These are phyloP conservation scores for Eupsilia transversa DNA, from an alignment of 2,888 invertebrate species.

Conservation along the genomic window DNA sequence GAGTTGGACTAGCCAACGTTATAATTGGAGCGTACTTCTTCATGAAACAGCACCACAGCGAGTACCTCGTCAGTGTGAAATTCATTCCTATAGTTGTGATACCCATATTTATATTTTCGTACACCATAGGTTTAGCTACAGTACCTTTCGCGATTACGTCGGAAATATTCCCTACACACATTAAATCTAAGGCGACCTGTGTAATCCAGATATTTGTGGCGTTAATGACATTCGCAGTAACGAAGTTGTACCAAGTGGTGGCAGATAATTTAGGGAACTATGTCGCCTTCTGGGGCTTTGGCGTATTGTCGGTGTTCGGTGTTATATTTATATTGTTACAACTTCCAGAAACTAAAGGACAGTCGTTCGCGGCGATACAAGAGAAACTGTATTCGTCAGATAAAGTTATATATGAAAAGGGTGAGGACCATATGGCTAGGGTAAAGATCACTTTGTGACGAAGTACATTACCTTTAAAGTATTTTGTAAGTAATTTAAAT, in stretches of 20 bases:
- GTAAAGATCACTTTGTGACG: slow-evolving; percentile 80
- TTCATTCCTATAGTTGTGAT: slow-evolving; percentile 91
- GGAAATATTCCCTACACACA: slow-evolving; percentile 92
- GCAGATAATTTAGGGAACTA: slow-evolving; percentile 88
- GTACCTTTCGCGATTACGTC: slow-evolving; percentile 92
- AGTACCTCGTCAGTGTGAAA: slow-evolving; percentile 84
- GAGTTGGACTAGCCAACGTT: slow-evolving; percentile 89
- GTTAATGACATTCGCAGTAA: slow-evolving; percentile 90
- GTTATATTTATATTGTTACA: slow-evolving; percentile 88
- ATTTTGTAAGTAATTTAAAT: slow-evolving; percentile 56
- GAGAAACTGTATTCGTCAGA: slow-evolving; percentile 83
- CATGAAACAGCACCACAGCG: slow-evolving; percentile 85
- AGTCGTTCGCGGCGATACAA: slow-evolving; percentile 91
- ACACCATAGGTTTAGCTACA: slow-evolving; percentile 91
- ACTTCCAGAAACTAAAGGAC: slow-evolving; percentile 91
- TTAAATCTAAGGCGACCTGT: slow-evolving; percentile 92
- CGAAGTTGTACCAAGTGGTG: slow-evolving; percentile 90
- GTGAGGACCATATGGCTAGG: slow-evolving; percentile 78
- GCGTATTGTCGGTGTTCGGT: slow-evolving; percentile 86
- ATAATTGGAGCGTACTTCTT: slow-evolving; percentile 90
- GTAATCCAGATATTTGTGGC: slow-evolving; percentile 91
- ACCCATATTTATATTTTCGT: slow-evolving; percentile 91
- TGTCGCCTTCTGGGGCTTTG: slow-evolving; percentile 90
- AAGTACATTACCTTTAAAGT: slow-evolving; percentile 52
- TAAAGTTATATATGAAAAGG: slow-evolving; percentile 82